phyloP scores from a whole-genome alignment of 2,888 invertebrate species.

The Diarsia mendica region DNA sequence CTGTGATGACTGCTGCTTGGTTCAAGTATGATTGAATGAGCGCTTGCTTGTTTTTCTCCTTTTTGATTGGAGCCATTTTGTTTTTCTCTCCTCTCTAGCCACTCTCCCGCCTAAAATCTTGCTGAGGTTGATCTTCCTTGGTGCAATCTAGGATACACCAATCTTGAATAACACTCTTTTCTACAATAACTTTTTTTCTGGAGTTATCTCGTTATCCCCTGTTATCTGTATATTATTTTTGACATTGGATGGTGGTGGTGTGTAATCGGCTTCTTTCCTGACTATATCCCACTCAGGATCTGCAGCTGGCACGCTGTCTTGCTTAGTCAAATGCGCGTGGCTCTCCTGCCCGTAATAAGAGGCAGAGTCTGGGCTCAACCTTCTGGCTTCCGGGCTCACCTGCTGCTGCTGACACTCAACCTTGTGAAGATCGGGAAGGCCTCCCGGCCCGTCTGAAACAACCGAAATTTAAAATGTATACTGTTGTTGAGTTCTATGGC shows the following conservation, averaged over 20 bases:
- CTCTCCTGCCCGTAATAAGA: too few relatives aligned
- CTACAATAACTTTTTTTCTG: neutral
- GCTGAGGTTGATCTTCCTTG: neutral
- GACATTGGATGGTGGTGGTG: too few relatives aligned
- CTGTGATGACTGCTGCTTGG: constrained; percentile 89
- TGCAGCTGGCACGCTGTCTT: neutral
- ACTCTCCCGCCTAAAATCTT: neutral
- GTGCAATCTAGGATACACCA: constrained; percentile 16
- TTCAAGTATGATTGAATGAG: constrained; percentile 95
- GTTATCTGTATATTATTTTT: neutral
- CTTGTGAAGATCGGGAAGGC: neutral
- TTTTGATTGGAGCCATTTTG: constrained; percentile 70
- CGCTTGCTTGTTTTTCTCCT: constrained; percentile 84
- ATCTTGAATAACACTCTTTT: neutral
- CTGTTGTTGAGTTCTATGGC: neutral
- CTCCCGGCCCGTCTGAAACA: constrained; percentile 38
- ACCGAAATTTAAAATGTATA: constrained; percentile 6
- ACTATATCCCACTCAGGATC: neutral
- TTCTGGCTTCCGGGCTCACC: neutral
- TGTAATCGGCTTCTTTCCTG: too few relatives aligned
- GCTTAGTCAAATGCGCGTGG: neutral
- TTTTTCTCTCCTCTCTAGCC: too few relatives aligned
- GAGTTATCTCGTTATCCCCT: constrained; percentile 2
- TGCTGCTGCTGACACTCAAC: neutral
- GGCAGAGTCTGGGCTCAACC: too few relatives aligned